phyloP scores from a whole-genome alignment of 2,113 vertebrate species.

The Chloropsis cyanopogon region DNA sequence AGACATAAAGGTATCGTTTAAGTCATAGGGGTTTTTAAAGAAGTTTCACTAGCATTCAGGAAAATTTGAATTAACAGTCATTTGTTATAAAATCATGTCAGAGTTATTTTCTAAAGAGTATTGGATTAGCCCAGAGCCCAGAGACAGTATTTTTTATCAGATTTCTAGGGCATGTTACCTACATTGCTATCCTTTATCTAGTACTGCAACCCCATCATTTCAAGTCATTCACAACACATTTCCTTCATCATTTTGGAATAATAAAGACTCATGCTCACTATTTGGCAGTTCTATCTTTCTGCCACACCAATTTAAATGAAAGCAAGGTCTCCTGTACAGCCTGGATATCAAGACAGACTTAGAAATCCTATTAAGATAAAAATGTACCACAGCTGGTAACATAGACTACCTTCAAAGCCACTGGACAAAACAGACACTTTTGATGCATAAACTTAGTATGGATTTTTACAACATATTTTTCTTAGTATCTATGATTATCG shows the following conservation, averaged over 20 bases:
- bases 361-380: not conserved
- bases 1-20: not conserved
- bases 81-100: not conserved
- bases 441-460: not conserved
- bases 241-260: not conserved
- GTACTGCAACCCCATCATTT: not conserved
- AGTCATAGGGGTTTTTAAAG: not conserved
- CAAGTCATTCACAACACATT: not conserved
- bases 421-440: not conserved
- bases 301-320: not conserved
- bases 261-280: not conserved
- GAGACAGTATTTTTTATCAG: not conserved
- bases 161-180: not conserved
- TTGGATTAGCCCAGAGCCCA: not conserved
- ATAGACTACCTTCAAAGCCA: not conserved
- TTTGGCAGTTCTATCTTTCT: not conserved
- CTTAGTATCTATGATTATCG: not conserved
- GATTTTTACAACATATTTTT: not conserved
- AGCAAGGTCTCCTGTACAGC: not conserved
- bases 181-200: not conserved
- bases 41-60: not conserved
- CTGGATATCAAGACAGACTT: not conserved
- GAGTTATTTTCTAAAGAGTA: not conserved
- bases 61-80: not conserved
- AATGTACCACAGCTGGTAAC: not conserved